These are phyloP conservation scores for Oasisia sp. DNA, from an alignment of 2,888 invertebrate species.

Conservation along the genomic window DNA sequence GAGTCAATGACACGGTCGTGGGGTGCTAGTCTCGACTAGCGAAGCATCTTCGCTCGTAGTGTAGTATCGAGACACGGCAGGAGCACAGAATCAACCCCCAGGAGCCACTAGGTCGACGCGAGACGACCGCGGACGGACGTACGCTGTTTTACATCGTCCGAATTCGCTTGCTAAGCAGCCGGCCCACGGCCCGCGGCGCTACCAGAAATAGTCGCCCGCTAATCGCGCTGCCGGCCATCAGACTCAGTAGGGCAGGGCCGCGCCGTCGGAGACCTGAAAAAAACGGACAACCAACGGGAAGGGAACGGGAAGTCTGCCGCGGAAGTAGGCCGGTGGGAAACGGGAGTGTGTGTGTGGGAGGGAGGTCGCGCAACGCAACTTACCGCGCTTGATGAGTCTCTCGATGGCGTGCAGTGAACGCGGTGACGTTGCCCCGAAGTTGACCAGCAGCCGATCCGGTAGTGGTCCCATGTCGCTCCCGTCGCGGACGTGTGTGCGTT, in stretches of 20 bases:
- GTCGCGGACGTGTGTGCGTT: not conserved
- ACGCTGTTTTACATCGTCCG: not conserved
- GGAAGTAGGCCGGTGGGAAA: not conserved
- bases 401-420: not conserved
- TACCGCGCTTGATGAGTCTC: conserved; percentile 13
- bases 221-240: not conserved
- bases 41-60: not conserved
- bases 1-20: not conserved
- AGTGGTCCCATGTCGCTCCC: not conserved
- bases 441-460: not conserved
- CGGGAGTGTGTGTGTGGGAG: not conserved
- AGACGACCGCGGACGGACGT: not conserved
- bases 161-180: not conserved
- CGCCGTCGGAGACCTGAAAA: not conserved
- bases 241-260: not conserved
- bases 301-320: not conserved
- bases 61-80: not conserved
- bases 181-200: not conserved
- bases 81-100: not conserved
- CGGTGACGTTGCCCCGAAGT: not conserved
- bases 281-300: not conserved
- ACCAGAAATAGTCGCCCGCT: conserved; percentile 1
- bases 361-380: not conserved
- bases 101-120: not conserved
- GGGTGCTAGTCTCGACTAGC: not conserved